Percentiles rank a stretch among this genome's conserved stretches.
These are phyloP conservation scores for Macrostomum cliftonense DNA, from an alignment of 2,888 invertebrate genomes.

Conservation along the genomic window DNA sequence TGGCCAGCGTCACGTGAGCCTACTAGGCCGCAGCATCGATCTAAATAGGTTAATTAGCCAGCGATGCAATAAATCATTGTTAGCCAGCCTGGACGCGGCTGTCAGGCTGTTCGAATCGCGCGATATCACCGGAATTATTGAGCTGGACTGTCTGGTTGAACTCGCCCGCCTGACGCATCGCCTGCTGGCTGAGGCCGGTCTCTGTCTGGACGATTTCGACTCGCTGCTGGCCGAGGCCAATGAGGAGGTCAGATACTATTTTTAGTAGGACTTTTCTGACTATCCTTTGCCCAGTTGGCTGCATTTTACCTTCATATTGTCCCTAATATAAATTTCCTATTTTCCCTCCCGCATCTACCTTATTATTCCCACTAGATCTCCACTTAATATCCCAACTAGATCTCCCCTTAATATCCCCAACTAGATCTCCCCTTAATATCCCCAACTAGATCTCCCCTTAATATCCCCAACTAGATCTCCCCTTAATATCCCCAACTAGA, in stretches of 20 bases:
- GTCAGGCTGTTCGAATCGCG: slow-evolving; percentile 90
- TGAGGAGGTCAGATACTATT: slow-evolving; percentile 50
- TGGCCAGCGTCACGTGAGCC: slow-evolving; percentile 47
- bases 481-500: no score
- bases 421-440: no score
- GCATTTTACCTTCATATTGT: no score
- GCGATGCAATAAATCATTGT: slow-evolving; percentile 82
- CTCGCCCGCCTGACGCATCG: slow-evolving; percentile 86
- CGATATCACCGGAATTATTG: slow-evolving; percentile 84
- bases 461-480: no score
- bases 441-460: no score
- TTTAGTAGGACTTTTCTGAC: no score
- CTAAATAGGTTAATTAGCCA: slow-evolving; percentile 77
- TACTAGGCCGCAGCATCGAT: slow-evolving; percentile 84
- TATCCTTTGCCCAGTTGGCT: no score
- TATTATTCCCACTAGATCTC: no score
- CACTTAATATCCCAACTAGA: no score
- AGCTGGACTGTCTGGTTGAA: slow-evolving; percentile 73
- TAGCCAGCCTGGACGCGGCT: slow-evolving; percentile 77
- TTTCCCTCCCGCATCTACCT: no score
- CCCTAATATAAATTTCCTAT: no score
- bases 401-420: no score
- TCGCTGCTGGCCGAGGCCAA: slow-evolving; percentile 86
- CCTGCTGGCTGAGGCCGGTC: slow-evolving; percentile 63
- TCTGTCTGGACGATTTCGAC: slow-evolving; percentile 82